A percentile compares a stretch with the other conserved stretches of the same genome.
Conservation (phyloP, 2,113 vertebrate species). For the Stomatorhinus ivindoensis region DNA sequence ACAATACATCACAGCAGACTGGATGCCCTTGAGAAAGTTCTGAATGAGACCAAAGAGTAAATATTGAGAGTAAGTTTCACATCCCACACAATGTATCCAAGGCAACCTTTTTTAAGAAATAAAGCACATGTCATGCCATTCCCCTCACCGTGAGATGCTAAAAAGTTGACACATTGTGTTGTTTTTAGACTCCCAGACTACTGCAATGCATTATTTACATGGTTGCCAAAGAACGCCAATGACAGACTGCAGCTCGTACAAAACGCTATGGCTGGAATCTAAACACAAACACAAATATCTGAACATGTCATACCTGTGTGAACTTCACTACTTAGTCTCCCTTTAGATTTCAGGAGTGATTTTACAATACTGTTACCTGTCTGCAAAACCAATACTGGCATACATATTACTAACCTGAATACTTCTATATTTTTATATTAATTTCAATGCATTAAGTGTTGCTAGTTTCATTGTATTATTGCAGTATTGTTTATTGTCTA, state of each 20-base stretch:
- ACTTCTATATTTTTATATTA: not conserved
- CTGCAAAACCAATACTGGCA: not conserved
- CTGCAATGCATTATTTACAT: not conserved
- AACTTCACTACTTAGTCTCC: not conserved
- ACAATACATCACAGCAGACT: not conserved
- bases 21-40: not conserved
- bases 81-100: not conserved
- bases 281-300: not conserved
- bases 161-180: not conserved
- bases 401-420: not conserved
- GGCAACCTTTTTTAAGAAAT: not conserved
- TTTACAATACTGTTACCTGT: not conserved
- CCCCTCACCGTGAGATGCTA: not conserved
- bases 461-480: not conserved
- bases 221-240: not conserved
- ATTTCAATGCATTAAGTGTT: not conserved
- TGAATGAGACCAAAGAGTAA: not conserved
- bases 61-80: not conserved
- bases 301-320: not conserved
- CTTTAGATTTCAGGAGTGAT: not conserved
- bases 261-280: not conserved
- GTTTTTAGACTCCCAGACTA: not conserved
- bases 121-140: not conserved
- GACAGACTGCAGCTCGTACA: not conserved
- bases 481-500: not conserved